A percentile compares a stretch with the other conserved stretches of the same genome.
Conservation (phyloP, 2,113 vertebrate genomes). For the Melanerpes aurifrons region DNA sequence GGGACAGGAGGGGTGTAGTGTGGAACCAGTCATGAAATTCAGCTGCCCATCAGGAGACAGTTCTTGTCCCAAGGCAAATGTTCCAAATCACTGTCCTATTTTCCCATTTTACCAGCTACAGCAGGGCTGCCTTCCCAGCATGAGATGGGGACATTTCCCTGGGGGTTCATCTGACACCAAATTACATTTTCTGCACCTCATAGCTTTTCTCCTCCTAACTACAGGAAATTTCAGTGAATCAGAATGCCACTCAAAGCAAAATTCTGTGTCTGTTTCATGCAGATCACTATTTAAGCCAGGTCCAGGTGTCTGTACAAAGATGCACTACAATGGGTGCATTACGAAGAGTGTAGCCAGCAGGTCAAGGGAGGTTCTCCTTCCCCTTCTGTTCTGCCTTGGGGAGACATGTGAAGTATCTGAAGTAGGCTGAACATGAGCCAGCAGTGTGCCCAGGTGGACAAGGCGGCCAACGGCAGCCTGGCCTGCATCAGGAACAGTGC, state of each 20-base stretch:
- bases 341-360: too few relatives aligned
- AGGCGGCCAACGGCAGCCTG: too few relatives aligned
- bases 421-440: too few relatives aligned
- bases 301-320: not conserved
- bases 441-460: too few relatives aligned
- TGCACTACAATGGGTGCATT: too few relatives aligned
- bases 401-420: too few relatives aligned
- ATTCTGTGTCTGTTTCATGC: too few relatives aligned
- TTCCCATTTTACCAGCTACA: too few relatives aligned
- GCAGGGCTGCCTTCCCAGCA: not conserved
- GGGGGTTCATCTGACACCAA: not conserved
- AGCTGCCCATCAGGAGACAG: not conserved
- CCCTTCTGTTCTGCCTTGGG: too few relatives aligned
- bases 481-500: too few relatives aligned
- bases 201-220: not conserved
- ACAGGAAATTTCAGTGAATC: not conserved
- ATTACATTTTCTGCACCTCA: not conserved
- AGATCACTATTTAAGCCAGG: not conserved
- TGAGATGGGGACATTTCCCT: not conserved
- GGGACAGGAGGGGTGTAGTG: not conserved
- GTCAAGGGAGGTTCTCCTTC: too few relatives aligned
- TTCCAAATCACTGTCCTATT: not conserved
- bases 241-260: not conserved
- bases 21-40: not conserved
- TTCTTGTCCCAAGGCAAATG: not conserved